Evolutionary conservation across 2,797 vertebrate genomes (phyloP), one percentile per base, ranked within the genome.

Genomic region (Myotis myotis): DNA sequence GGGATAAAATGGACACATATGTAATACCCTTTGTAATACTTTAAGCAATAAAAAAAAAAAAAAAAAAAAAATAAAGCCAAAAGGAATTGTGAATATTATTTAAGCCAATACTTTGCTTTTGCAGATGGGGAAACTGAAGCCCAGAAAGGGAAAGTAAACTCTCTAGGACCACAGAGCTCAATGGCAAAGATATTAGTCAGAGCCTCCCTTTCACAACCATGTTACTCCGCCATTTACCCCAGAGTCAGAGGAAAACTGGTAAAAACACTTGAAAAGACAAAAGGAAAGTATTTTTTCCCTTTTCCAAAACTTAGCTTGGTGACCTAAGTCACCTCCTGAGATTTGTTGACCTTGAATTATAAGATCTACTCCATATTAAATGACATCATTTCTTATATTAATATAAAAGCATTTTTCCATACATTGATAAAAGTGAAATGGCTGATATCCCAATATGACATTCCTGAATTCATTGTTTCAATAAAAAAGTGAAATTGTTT

Each of bases 331-430:
- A 96, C 96, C 96, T 95, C 88, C 90, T 89, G 91, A 97, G 93
- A 94, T 93, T 92, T 92, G 91, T 71, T 93, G 83, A 97, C 97
- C 96, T 97, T 96, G 96, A 97, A 96, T 96, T 96, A 75, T 96
- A 97, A 96, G 79, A 95, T 96, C 90, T 84, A 96, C 85, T 81
- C 94, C 92, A 94, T 91, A 96, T 80, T 94, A 96, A 96, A 96
- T 97, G 94, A 97, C 95, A 96, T 97, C 97, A 97, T 93, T 94
- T 95, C 93, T 95, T 97, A 38, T 92, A 93, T 87, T 96, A 97
- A 93, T 94, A 96, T 89, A 92, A 97, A 97, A 89, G 79, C 83
- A 96, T 96, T 97, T 97, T 95, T 91, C 62, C 93, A 96, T 95
- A 97, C 92, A 96, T 19, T 96, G 97, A 96, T 15, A 96, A 93